These are phyloP conservation scores for Oegoconia quadripuncta DNA, from an alignment of 2,888 invertebrate genomes.

Conservation along the genomic window DNA sequence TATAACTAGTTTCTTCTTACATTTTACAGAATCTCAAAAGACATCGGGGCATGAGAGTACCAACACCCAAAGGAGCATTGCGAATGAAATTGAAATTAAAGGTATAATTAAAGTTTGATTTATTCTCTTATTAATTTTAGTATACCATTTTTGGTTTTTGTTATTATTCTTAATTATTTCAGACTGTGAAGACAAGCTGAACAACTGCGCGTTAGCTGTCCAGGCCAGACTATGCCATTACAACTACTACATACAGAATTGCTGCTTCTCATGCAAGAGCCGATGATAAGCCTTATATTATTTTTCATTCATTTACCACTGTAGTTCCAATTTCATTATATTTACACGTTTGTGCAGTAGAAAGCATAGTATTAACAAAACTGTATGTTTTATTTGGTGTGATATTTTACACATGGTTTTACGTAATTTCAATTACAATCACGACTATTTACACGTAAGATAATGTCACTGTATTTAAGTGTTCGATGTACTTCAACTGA, in stretches of 20 bases:
- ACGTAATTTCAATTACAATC: constrained; percentile 8
- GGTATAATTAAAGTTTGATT: constrained; percentile 29
- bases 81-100: constrained; percentile 29
- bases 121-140: background rate
- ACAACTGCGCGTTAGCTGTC: constrained; percentile 89
- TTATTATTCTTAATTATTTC: constrained; percentile 22
- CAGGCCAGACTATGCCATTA: constrained; percentile 92
- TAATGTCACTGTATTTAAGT: constrained; percentile 13
- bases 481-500: constrained; percentile 8
- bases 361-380: constrained; percentile 4
- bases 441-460: constrained; percentile 20
- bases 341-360: constrained; percentile 10
- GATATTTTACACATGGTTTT: constrained; percentile 42
- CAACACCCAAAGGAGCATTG: constrained; percentile 25
- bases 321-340: constrained; percentile 14
- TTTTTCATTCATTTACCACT: background rate
- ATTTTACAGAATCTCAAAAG: constrained; percentile 52
- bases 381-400: constrained; percentile 48
- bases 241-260: constrained; percentile 89
- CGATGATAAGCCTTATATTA: constrained; percentile 27
- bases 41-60: constrained; percentile 27
- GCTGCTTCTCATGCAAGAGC: constrained; percentile 85
- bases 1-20: no score
- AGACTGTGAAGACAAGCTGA: constrained; percentile 85
- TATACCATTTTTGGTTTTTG: background rate